Base-by-base conservation (phyloP, 2,113 vertebrate species). In the Vulpes vulpes region DNA sequence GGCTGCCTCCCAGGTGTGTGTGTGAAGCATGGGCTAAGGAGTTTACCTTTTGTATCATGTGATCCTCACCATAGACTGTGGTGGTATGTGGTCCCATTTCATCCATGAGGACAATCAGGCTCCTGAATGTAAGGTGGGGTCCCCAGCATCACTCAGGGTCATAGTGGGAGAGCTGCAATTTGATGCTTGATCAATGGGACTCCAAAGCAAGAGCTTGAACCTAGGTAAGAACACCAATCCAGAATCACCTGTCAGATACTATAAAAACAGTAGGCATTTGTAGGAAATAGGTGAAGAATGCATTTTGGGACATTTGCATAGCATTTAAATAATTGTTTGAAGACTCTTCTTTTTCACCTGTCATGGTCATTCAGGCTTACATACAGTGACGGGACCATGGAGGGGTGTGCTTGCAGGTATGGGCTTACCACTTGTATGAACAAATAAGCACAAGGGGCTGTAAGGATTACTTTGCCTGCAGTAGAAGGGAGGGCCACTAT, bases 311-410 rank as follows among this genome's bases (percentile, higher is more conserved):
- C 1, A 9, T 59, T 32, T 57, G 43, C 27, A 14, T 8, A 49
- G 49, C 3, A 16, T 62, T 53, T n/a, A 60, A 64, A 0, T 53
- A n/a, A 20, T 38, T 57, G 9, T 38, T 79, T 17, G 20, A 10
- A 17, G 74, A 27, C 27, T 64, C 53, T 43, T 59, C 67, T 53
- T 74, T 25, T 43, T 16, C 14, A 69, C 12, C 16, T 19, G 0
- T 55, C 22, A 1, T 51, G 35, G 60, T 16, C 74, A 27, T 20
- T 49, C 8, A 15, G 30, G 35, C 35, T 64, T 32, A 14, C 1
- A 2, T 4, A 15, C 3, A 0, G 49, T 10, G 14, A 64, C 0
- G 8, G 49, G 53, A 15, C 38, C 27, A 9, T 8, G 3, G 16
- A 30, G 9, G 15, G 22, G 22, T 0, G 11, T 27, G 5, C 2